Base-by-base conservation (phyloP, 2,797 vertebrate species). In the Pristis pectinata region DNA sequence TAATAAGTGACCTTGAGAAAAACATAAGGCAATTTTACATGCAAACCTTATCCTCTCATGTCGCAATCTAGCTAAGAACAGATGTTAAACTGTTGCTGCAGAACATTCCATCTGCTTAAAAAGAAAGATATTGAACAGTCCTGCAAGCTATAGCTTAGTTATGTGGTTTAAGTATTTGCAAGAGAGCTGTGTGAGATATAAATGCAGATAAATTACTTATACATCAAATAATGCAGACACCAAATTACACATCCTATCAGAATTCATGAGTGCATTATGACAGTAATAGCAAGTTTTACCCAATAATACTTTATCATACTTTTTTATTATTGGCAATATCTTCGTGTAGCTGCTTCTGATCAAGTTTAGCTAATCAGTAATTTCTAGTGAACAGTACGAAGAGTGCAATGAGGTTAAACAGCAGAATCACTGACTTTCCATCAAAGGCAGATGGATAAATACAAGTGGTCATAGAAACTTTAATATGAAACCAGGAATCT, bases 61-160 rank as follows among this genome's bases (percentile, higher is more conserved):
- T 56, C 49, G 4, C 70, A 94, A 56, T 94, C 67, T 74, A 74
- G 70, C 70, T 74, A 74, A 94, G 92, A 94, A 94, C 92, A 94
- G 64, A 49, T 94, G 92, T 94, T 94, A 72, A 91, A 74, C 70
- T 94, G 92, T 74, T 94, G 92, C 92, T 94, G 70, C 67, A 94
- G 92, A 94, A 94, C 67, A 94, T 56, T 94, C 70, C 91, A 93
- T 72, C 91, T 74, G 92, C 92, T 94, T 74, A 53, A 56, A 94
- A 74, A 53, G 92, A 93, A 93, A 93, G 92, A 72, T 74, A 94
- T 49, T 34, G 92, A 94, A 94, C 67, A 74, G n/a, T 67, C 87
- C 92, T 94, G 92, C 41, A 74, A 93, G 70, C 92, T 74, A 74
- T 34, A 5, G 92, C 44, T 74, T 53, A 76, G 67, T 94, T 76